A percentile compares a stretch with the other conserved stretches of the same genome.
These are phyloP conservation scores for Dascillus cervinus DNA, from an alignment of 2,888 invertebrate species.

Conservation along the genomic window DNA sequence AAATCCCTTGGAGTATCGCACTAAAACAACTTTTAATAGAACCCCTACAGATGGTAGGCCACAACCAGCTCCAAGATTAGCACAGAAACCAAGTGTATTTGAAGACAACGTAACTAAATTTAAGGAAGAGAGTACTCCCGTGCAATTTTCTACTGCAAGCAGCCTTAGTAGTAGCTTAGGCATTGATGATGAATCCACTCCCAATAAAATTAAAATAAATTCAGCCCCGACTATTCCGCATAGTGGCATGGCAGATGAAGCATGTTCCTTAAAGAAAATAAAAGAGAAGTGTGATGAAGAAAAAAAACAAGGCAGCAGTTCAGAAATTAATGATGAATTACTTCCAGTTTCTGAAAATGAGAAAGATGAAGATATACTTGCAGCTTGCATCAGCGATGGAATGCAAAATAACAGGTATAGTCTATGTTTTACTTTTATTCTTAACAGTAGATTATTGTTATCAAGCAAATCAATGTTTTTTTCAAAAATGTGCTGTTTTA, in stretches of 20 bases:
- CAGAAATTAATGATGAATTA: conserved; percentile 17
- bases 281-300: conserved; percentile 8
- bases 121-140: conserved; percentile 80
- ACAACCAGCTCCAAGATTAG: conserved; percentile 29
- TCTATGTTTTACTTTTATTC: too few relatives aligned
- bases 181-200: conserved; percentile 61
- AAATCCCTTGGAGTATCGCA: conserved; percentile 31
- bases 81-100: conserved; percentile 49
- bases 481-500: too few relatives aligned
- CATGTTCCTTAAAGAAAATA: not conserved
- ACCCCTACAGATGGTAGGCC: conserved; percentile 28
- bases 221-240: too few relatives aligned
- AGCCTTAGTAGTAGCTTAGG: conserved; percentile 83
- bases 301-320: conserved; percentile 18
- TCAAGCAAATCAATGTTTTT: too few relatives aligned
- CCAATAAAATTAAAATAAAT: too few relatives aligned
- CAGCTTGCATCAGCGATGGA: conserved; percentile 66
- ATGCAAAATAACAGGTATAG: conserved; percentile 52
- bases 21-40: conserved; percentile 22
- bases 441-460: too few relatives aligned
- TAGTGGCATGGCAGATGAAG: not conserved
- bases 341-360: conserved; percentile 39
- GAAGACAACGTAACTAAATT: conserved; percentile 71
- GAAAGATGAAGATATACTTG: conserved; percentile 54
- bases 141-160: conserved; percentile 77